Evolutionary conservation across 2,113 vertebrate genomes (phyloP).

Genomic region (Otus sunia): DNA sequence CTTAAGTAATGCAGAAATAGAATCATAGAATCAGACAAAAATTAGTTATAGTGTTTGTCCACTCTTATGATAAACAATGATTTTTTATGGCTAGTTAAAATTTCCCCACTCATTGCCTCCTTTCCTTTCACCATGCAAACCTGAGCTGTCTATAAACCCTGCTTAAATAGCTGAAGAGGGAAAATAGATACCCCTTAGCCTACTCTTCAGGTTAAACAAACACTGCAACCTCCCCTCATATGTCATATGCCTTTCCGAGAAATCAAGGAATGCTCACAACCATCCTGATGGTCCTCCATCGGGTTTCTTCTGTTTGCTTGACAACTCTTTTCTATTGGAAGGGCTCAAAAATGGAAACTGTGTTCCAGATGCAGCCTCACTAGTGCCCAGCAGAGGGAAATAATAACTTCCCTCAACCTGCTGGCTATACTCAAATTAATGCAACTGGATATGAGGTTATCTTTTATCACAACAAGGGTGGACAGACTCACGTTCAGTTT

Average conservation of each 20-base stretch:
- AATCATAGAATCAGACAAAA: neutral
- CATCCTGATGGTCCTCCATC: neutral
- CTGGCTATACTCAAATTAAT: neutral
- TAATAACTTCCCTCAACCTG: neutral
- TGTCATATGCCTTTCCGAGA: neutral
- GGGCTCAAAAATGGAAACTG: neutral
- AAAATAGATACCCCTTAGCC: neutral
- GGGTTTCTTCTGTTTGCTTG: neutral
- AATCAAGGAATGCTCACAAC: accelerated
- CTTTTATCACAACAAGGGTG: neutral
- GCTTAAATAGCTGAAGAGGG: neutral
- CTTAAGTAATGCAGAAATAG: neutral
- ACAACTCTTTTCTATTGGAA: neutral
- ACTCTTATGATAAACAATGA: neutral
- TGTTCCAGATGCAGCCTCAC: neutral
- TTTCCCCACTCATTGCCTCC: neutral
- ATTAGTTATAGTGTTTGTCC: neutral
- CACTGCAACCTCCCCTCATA: neutral
- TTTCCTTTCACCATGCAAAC: neutral
- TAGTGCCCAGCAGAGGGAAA: neutral
- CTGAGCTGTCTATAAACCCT: neutral
- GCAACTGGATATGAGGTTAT: neutral
- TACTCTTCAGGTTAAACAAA: neutral
- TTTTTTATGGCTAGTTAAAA: neutral
- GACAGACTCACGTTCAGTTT: neutral